Evolutionary conservation across 1,140 invertebrate genomes (phyloP).

Genomic region (Leptinotarsa undecemlineata): DNA sequence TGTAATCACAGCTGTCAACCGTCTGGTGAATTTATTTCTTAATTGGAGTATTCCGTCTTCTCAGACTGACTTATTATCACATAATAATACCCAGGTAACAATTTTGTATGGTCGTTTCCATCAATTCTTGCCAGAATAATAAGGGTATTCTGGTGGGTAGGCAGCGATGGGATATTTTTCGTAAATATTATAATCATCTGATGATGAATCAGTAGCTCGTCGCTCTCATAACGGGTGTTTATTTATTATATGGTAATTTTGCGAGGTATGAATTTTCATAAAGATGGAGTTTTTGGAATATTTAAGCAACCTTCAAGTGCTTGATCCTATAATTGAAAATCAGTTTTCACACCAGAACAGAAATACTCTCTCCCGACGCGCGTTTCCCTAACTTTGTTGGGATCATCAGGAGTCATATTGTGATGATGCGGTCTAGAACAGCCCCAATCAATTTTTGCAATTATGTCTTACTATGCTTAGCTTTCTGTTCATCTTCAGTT

Average conservation of each 20-base stretch:
- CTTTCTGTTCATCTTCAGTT: too few species aligned
- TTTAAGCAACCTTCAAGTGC: too few species aligned
- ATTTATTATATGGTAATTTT: background rate
- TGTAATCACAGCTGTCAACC: background rate
- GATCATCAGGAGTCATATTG: too few species aligned
- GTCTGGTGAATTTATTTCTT: slow-evolving; percentile 2
- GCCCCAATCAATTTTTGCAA: too few species aligned
- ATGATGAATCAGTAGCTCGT: background rate
- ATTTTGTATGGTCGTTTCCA: background rate
- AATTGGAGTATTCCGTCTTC: background rate
- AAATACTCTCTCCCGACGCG: too few species aligned
- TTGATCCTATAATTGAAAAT: too few species aligned
- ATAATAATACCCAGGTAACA: background rate
- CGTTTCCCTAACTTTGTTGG: too few species aligned
- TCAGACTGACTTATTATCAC: slow-evolving; percentile 5
- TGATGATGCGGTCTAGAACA: too few species aligned
- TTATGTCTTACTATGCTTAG: too few species aligned
- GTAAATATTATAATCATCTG: background rate
- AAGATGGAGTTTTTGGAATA: too few species aligned
- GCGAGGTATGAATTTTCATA: too few species aligned
- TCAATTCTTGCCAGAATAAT: background rate
- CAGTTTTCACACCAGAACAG: too few species aligned
- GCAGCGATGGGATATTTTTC: background rate
- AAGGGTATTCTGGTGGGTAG: slow-evolving; percentile 2
- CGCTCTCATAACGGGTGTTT: background rate